phyloP scores from a whole-genome alignment of 2,888 invertebrate genomes.

The Lepeophtheirus nordmannii region DNA sequence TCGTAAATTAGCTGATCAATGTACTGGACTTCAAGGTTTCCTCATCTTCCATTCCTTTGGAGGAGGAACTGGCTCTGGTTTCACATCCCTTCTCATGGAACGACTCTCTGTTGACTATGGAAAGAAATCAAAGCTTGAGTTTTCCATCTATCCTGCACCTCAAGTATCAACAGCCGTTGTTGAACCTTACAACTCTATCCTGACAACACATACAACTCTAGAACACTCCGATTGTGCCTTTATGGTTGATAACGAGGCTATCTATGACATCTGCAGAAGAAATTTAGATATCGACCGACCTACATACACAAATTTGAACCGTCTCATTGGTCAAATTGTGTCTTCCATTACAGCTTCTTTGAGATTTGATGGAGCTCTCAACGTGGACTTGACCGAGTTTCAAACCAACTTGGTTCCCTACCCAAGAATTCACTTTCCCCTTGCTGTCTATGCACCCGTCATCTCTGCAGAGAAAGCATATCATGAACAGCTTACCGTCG shows the following conservation, averaged over 20 bases:
- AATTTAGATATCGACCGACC: conserved; percentile 58
- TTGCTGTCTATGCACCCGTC: conserved; percentile 32
- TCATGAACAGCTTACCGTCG: conserved; percentile 32
- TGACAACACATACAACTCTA: conserved; percentile 53
- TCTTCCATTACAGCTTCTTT: conserved; percentile 54
- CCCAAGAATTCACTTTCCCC: conserved; percentile 49
- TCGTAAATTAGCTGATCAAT: conserved; percentile 63
- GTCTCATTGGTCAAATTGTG: conserved; percentile 41
- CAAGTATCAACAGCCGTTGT: conserved; percentile 52
- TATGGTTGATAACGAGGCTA: conserved; percentile 38
- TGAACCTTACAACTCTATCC: conserved; percentile 57
- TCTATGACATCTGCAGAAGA: conserved; percentile 65
- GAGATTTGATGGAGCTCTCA: conserved; percentile 50
- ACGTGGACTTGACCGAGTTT: conserved; percentile 57
- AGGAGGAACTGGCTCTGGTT: conserved; percentile 39
- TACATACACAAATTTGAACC: conserved; percentile 54
- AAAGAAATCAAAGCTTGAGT: conserved; percentile 41
- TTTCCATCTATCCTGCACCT: conserved; percentile 42
- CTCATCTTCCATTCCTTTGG: conserved; percentile 68
- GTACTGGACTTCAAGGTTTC: conserved; percentile 54
- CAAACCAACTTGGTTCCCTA: conserved; percentile 74
- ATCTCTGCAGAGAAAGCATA: conserved; percentile 31
- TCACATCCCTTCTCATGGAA: conserved; percentile 40
- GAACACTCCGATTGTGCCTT: conserved; percentile 42
- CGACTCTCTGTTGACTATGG: conserved; percentile 39